Conservation (phyloP, 2,888 invertebrate species). For the Neocrepidodera transversa region DNA sequence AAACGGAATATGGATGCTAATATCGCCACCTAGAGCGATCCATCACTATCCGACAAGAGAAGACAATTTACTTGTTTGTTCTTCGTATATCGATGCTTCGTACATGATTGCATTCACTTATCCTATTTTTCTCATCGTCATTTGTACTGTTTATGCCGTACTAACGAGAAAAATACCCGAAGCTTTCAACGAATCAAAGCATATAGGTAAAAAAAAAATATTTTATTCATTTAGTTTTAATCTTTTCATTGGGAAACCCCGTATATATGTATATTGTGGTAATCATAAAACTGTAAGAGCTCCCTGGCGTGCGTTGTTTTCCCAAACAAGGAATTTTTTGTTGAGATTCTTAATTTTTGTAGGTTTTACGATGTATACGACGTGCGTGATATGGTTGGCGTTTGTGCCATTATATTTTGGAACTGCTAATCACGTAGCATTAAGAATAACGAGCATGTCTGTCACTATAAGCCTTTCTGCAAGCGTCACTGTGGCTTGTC, state of each 20-base stretch:
- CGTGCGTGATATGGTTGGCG: slow-evolving; percentile 97
- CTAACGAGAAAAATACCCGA: slow-evolving; percentile 97
- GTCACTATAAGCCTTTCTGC: slow-evolving; percentile 94
- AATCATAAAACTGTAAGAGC: no score
- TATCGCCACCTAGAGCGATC: slow-evolving; percentile 88
- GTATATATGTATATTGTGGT: no score
- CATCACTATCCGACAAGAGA: slow-evolving; percentile 91
- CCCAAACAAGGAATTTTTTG: no score
- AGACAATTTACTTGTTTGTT: slow-evolving; percentile 92
- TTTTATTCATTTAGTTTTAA: no score
- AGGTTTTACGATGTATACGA: slow-evolving; percentile 99
- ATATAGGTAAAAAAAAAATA: slow-evolving; percentile 83
- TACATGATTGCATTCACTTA: slow-evolving; percentile 95
- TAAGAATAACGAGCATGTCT: slow-evolving; percentile 94
- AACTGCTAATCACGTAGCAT: slow-evolving; percentile 89
- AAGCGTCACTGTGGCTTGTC: slow-evolving; percentile 90
- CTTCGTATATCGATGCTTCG: slow-evolving; percentile 89
- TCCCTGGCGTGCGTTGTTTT: no score
- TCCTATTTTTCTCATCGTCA: slow-evolving; percentile 86
- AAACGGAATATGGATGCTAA: slow-evolving; percentile 90
- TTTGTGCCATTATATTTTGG: slow-evolving; percentile 98
- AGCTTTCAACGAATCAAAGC: slow-evolving; percentile 98
- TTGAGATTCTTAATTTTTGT: slow-evolving; percentile 46
- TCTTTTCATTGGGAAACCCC: no score
- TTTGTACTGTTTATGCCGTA: slow-evolving; percentile 96